These are phyloP conservation scores for Oscheius sp. DNA, from an alignment of 2,888 invertebrate species.

Conservation along the genomic window DNA sequence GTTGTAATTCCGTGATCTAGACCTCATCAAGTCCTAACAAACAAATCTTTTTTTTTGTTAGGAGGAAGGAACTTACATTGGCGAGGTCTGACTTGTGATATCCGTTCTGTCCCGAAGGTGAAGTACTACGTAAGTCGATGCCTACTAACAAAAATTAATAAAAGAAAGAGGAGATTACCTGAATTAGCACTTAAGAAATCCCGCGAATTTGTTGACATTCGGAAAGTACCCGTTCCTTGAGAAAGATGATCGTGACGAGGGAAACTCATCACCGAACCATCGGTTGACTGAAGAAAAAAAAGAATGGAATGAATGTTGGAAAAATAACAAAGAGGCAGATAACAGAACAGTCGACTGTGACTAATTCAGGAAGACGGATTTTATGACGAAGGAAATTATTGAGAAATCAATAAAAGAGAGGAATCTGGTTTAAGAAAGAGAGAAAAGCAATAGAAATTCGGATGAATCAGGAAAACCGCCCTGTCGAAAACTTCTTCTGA, in stretches of 20 bases:
- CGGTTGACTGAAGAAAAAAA: slow-evolving; percentile 1
- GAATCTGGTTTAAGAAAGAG: neutral
- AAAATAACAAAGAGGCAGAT: neutral
- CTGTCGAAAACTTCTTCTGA: slow-evolving; percentile 21
- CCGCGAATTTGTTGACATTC: slow-evolving; percentile 1
- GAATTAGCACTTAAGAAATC: slow-evolving; percentile 14
- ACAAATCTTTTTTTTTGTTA: neutral
- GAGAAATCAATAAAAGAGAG: neutral
- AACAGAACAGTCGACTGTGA: no score
- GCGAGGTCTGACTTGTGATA: slow-evolving; percentile 1
- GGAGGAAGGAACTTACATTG: neutral
- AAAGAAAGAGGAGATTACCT: neutral
- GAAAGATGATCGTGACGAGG: slow-evolving; percentile 17
- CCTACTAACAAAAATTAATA: slow-evolving; percentile 1
- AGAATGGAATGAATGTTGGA: neutral
- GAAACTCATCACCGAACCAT: slow-evolving; percentile 24
- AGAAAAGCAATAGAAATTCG: neutral
- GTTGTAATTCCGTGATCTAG: slow-evolving; percentile 24
- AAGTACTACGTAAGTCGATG: slow-evolving; percentile 18
- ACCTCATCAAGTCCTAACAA: slow-evolving; percentile 18
- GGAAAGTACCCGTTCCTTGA: slow-evolving; percentile 26
- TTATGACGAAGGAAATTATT: neutral
- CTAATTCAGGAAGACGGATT: neutral
- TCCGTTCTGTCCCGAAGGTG: slow-evolving; percentile 9
- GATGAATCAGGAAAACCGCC: slow-evolving; percentile 13